phyloP scores from a whole-genome alignment of 2,113 vertebrate genomes.

The Coregonus clupeaformis region DNA sequence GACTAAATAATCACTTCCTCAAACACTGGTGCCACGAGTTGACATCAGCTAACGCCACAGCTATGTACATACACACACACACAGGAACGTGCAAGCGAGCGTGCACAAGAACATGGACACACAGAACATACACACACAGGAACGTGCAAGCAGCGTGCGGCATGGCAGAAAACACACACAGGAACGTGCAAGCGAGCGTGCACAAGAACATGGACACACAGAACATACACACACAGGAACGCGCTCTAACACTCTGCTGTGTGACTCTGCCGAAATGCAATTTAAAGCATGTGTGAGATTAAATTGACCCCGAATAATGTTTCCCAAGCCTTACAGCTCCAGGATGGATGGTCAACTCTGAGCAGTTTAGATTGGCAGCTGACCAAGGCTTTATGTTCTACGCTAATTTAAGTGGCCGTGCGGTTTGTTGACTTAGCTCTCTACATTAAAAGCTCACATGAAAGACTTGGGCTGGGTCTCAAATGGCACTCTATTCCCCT shows the following conservation, averaged over 20 bases:
- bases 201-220: background rate
- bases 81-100: background rate
- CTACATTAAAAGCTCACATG: background rate
- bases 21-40: background rate
- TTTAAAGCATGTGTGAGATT: constrained; percentile 2
- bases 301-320: background rate
- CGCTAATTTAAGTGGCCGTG: background rate
- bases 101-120: background rate
- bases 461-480: background rate
- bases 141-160: too few relatives aligned
- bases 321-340: background rate
- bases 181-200: background rate
- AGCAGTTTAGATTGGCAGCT: background rate
- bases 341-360: background rate
- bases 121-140: background rate
- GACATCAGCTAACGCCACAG: background rate
- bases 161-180: too few relatives aligned
- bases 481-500: too few relatives aligned
- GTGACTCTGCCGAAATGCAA: background rate
- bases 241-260: background rate
- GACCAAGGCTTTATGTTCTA: background rate
- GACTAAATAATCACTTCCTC: constrained; percentile 14
- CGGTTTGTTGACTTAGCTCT: background rate
- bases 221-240: background rate
- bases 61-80: background rate